Conservation (phyloP, 2,888 invertebrate genomes). For the Pammene aurita region DNA sequence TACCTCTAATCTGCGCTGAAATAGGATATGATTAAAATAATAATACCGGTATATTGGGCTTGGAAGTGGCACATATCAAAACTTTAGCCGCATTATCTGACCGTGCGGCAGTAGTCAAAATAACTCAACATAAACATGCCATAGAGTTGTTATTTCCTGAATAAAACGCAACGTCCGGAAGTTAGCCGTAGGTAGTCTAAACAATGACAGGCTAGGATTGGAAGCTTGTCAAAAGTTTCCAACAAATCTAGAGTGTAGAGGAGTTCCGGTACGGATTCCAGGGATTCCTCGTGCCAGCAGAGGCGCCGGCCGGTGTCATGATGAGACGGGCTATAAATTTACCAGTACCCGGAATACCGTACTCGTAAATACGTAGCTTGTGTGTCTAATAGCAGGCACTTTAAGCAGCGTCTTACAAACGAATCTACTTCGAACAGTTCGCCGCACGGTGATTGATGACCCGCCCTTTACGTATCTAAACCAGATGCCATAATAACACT, state of each 20-base stretch:
- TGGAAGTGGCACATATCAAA: too few relatives aligned
- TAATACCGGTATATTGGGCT: too few relatives aligned
- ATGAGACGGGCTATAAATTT: conserved; percentile 49
- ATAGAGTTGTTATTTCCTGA: conserved; percentile 33
- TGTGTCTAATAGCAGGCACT: conserved; percentile 35
- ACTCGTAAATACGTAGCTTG: conserved; percentile 36
- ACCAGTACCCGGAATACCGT: conserved; percentile 35
- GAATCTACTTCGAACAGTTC: conserved; percentile 35
- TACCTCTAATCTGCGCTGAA: too few relatives aligned
- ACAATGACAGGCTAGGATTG: conserved; percentile 57
- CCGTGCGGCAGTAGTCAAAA: not conserved
- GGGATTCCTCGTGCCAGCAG: conserved; percentile 47
- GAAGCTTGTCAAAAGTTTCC: conserved; percentile 67
- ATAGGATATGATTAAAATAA: too few relatives aligned
- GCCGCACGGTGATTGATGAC: conserved; percentile 55
- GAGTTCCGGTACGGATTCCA: conserved; percentile 48
- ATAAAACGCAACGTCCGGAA: conserved; percentile 46
- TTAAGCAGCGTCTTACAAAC: conserved; percentile 44
- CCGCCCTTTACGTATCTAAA: conserved; percentile 49
- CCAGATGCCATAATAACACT: conserved; percentile 25
- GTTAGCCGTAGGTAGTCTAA: conserved; percentile 59
- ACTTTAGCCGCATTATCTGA: not conserved
- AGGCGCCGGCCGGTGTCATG: conserved; percentile 46
- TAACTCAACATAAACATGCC: conserved; percentile 19
- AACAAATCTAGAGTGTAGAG: conserved; percentile 52